phyloP scores from a whole-genome alignment of 2,888 invertebrate species.

The Cantharis rustica region DNA sequence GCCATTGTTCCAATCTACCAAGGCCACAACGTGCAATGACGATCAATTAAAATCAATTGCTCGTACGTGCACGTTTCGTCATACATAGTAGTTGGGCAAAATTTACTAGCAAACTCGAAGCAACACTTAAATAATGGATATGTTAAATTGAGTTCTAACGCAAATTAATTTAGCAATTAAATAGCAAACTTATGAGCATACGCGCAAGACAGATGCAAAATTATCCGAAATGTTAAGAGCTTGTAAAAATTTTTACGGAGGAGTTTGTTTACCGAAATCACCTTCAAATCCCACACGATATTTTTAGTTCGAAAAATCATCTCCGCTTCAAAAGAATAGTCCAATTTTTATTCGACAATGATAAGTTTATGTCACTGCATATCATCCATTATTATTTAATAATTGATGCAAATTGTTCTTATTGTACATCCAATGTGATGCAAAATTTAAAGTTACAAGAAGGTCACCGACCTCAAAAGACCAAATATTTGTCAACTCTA shows the following conservation, averaged over 20 bases:
- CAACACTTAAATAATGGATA: neutral
- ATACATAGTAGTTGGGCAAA: neutral
- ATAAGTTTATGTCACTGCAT: neutral
- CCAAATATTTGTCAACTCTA: neutral
- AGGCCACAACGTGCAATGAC: conserved; percentile 40
- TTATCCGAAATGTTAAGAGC: neutral
- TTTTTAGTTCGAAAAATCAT: neutral
- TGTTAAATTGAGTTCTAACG: neutral
- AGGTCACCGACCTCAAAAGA: neutral
- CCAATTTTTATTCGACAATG: neutral
- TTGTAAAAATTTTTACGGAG: neutral
- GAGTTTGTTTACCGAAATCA: no score
- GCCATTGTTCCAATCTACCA: conserved; percentile 38
- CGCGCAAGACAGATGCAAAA: neutral
- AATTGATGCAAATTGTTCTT: neutral
- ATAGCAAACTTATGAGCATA: neutral
- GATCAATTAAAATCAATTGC: conserved; percentile 38
- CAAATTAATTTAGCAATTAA: neutral
- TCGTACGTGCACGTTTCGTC: conserved; percentile 29
- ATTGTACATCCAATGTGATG: neutral
- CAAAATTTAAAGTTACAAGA: neutral
- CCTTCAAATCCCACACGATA: no score
- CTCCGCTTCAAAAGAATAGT: neutral
- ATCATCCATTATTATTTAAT: neutral
- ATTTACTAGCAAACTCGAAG: neutral